Evolutionary conservation across 2,113 vertebrate species (phyloP).

Genomic region (Ia io): DNA sequence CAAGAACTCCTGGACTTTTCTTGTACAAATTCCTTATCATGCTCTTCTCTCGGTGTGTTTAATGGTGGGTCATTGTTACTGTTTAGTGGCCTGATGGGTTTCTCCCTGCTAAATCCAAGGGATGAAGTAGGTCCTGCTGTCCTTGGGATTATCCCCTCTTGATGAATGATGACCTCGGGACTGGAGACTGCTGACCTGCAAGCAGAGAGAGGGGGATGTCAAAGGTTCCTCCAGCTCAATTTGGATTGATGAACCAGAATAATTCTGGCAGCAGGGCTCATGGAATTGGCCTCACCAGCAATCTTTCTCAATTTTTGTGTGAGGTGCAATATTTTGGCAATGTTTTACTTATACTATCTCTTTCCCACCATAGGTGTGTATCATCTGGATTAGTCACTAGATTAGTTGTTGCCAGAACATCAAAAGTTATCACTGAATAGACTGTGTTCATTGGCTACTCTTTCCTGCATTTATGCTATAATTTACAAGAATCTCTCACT

Average conservation of each 20-base stretch:
- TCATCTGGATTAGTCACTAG: not conserved
- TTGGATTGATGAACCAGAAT: constrained; percentile 58
- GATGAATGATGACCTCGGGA: constrained; percentile 12
- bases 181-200: constrained; percentile 41
- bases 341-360: not conserved
- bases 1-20: not conserved
- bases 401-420: not conserved
- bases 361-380: not conserved
- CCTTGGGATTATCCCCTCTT: constrained; percentile 54
- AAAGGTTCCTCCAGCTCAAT: constrained; percentile 54
- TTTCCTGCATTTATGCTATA: not conserved
- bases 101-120: constrained; percentile 13
- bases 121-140: constrained; percentile 30
- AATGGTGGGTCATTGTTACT: constrained; percentile 46
- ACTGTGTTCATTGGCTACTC: not conserved
- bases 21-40: not conserved
- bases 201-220: constrained; percentile 16
- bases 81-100: constrained; percentile 50
- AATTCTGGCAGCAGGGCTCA: constrained; percentile 54
- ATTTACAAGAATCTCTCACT: not conserved
- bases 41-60: constrained; percentile 32
- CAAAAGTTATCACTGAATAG: not conserved
- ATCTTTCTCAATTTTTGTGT: constrained; percentile 2
- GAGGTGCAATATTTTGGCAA: not conserved
- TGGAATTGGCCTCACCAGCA: not conserved